phyloP scores from a whole-genome alignment of 2,888 invertebrate genomes.

The Subacronicta megacephala region DNA sequence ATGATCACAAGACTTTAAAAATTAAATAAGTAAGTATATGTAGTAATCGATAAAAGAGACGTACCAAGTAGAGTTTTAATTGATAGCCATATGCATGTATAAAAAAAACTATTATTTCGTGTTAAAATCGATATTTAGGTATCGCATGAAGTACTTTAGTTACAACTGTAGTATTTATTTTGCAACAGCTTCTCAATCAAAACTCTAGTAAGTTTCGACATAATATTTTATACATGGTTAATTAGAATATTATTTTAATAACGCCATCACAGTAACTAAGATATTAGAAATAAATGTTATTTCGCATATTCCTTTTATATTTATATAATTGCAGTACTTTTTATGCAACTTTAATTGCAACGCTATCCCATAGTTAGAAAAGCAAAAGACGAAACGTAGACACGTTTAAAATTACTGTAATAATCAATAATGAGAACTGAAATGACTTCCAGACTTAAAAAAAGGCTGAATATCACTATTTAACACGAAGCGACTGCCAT shows the following conservation, averaged over 20 bases:
- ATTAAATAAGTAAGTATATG: slow-evolving; percentile 29
- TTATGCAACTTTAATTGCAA: slow-evolving; percentile 20
- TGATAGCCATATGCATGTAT: slow-evolving; percentile 7
- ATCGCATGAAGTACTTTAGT: too few species aligned
- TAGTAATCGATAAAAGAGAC: slow-evolving; percentile 18
- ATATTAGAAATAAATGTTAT: slow-evolving; percentile 46
- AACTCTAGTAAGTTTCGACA: slow-evolving; percentile 2
- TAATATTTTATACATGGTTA: slow-evolving; percentile 21
- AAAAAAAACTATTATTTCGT: neutral
- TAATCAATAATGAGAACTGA: too few species aligned
- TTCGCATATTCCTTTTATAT: slow-evolving; percentile 39
- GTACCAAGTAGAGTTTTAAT: slow-evolving; percentile 16
- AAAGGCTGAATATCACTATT: too few species aligned
- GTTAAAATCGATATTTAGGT: neutral
- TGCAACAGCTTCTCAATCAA: slow-evolving; percentile 8
- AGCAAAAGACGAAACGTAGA: neutral
- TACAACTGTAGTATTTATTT: too few species aligned
- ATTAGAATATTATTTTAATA: slow-evolving; percentile 41
- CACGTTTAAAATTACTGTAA: too few species aligned
- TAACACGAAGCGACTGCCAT: too few species aligned
- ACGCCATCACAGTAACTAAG: slow-evolving; percentile 46
- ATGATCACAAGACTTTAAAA: slow-evolving; percentile 38
- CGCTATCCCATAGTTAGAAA: neutral
- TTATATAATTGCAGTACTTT: slow-evolving; percentile 28
- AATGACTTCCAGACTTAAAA: too few species aligned